A percentile compares a stretch with the other conserved stretches of the same genome.
phyloP scores from a whole-genome alignment of 1,140 invertebrate species.

The Neodiprion lecontei region DNA sequence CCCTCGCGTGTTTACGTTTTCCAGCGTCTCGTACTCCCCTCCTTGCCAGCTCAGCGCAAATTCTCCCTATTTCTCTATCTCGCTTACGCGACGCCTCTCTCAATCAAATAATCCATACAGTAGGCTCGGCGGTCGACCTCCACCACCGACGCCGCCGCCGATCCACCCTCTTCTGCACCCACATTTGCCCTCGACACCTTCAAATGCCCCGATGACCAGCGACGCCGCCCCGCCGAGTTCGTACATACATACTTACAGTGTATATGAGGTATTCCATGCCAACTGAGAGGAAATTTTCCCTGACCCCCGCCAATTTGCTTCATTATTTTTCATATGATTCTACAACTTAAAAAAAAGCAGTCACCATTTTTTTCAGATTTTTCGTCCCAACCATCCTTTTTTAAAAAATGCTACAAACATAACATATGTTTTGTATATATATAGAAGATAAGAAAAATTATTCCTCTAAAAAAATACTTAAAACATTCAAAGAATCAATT shows the following conservation, averaged over 20 bases:
- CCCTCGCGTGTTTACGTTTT: constrained; percentile 12
- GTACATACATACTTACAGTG: not conserved
- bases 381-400: no score
- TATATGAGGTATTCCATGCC: no score
- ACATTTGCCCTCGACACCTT: not conserved
- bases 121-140: not conserved
- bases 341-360: no score
- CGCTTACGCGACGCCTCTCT: not conserved
- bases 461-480: no score
- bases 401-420: no score
- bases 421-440: no score
- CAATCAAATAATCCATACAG: constrained; percentile 16
- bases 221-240: not conserved
- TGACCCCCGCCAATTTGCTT: no score
- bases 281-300: no score
- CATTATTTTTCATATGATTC: no score
- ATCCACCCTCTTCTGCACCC: not conserved
- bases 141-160: not conserved
- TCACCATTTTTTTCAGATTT: no score
- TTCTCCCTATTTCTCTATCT: not conserved
- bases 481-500: no score
- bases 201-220: not conserved
- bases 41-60: not conserved
- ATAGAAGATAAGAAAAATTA: no score
- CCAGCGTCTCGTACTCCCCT: not conserved